Conservation (phyloP, 1,140 invertebrate genomes). For the Phocides pigmalion region DNA sequence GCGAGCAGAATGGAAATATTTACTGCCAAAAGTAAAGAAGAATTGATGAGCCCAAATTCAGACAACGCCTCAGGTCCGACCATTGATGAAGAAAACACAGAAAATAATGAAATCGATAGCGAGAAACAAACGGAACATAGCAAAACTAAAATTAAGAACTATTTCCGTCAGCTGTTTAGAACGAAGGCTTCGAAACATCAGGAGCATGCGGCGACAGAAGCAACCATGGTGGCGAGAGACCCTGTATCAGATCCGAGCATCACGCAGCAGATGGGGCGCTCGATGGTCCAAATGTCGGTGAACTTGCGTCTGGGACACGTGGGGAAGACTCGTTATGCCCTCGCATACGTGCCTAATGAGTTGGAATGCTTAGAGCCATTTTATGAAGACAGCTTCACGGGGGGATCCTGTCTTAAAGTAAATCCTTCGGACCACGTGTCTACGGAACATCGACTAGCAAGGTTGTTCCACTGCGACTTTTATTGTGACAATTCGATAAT, state of each 20-base stretch:
- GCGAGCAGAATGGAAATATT: slow-evolving; percentile 36
- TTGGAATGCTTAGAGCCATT: slow-evolving; percentile 60
- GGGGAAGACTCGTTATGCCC: slow-evolving; percentile 40
- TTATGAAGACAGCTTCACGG: slow-evolving; percentile 63
- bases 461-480: slow-evolving; percentile 71
- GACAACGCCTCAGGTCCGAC: slow-evolving; percentile 17
- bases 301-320: slow-evolving; percentile 44
- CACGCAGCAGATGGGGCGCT: slow-evolving; percentile 21
- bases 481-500: slow-evolving; percentile 45
- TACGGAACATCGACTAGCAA: slow-evolving; percentile 44
- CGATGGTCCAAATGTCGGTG: slow-evolving; percentile 48
- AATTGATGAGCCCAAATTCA: slow-evolving; percentile 10
- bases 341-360: slow-evolving; percentile 54
- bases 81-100: slow-evolving; percentile 28
- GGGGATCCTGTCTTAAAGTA: slow-evolving; percentile 64
- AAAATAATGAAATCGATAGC: slow-evolving; percentile 15
- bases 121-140: slow-evolving; percentile 3
- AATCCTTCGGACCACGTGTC: slow-evolving; percentile 53
- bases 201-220: slow-evolving; percentile 1
- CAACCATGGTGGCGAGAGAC: not conserved
- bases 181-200: slow-evolving; percentile 27
- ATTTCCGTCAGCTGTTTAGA: slow-evolving; percentile 42
- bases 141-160: slow-evolving; percentile 44
- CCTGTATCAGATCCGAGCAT: not conserved
- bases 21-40: slow-evolving; percentile 29